Conservation (phyloP, 1,140 invertebrate species). For the Nilaparvata lugens region DNA sequence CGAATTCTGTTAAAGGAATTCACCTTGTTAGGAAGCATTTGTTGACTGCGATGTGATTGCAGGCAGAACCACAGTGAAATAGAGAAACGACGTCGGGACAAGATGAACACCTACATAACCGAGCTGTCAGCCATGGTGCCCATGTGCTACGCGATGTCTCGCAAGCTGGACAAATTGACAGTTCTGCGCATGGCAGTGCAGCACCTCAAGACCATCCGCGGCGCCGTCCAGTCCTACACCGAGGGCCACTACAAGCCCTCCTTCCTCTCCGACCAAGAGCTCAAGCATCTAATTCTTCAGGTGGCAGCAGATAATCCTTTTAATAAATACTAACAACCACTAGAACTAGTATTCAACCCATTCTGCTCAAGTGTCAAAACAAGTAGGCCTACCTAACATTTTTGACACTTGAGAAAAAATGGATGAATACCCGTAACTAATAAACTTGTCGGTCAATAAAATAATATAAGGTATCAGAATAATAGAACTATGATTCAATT, state of each 20-base stretch:
- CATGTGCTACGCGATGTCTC: constrained; percentile 85
- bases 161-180: constrained; percentile 89
- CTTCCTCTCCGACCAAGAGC: constrained; percentile 80
- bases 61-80: constrained; percentile 94
- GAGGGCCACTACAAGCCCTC: constrained; percentile 76
- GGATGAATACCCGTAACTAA: no score
- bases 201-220: constrained; percentile 73
- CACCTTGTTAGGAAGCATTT: no score
- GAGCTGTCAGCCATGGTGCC: constrained; percentile 86
- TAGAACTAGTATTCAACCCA: neutral
- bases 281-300: constrained; percentile 71
- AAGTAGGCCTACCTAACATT: no score
- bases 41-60: no score
- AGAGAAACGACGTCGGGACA: constrained; percentile 85
- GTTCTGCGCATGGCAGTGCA: constrained; percentile 91
- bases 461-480: no score
- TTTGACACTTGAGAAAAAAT: no score
- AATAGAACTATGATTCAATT: no score
- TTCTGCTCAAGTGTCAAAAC: no score
- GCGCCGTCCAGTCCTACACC: constrained; percentile 67
- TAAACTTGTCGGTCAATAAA: no score
- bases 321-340: neutral
- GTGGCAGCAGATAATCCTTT: constrained; percentile 34
- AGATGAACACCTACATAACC: constrained; percentile 93
- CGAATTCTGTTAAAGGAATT: no score